Evolutionary conservation across 2,888 invertebrate species (phyloP).

Genomic region (Aplocera efformata): DNA sequence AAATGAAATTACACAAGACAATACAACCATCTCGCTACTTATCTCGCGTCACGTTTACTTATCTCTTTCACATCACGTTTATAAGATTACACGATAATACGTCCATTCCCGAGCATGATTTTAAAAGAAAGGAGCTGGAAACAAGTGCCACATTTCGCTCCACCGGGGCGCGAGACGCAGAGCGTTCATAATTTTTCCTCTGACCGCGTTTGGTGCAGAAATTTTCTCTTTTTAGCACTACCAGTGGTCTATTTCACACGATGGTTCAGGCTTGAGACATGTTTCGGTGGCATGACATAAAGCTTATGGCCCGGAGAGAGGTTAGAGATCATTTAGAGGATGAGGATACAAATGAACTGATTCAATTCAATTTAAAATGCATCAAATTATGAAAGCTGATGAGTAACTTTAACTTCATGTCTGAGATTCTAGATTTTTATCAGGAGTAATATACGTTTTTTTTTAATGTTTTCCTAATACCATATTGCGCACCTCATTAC

Average conservation of each 20-base stretch:
- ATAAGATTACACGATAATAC: conserved; percentile 15
- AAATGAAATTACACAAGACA: conserved; percentile 10
- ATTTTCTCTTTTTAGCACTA: conserved; percentile 18
- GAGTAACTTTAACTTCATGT: too few species aligned
- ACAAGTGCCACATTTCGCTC: conserved; percentile 22
- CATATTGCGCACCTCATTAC: too few species aligned
- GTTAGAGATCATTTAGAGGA: too few species aligned
- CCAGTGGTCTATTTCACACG: conserved; percentile 2
- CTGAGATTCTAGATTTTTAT: too few species aligned
- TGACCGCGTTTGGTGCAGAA: conserved; percentile 26
- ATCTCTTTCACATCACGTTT: conserved; percentile 17
- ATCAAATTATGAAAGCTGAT: too few species aligned
- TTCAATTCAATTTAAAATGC: too few species aligned
- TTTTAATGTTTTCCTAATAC: too few species aligned
- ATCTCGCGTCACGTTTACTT: conserved; percentile 13
- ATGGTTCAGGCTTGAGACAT: conserved; percentile 1
- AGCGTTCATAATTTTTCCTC: conserved; percentile 29
- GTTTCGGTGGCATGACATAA: not conserved
- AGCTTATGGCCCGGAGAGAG: not conserved
- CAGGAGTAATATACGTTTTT: too few species aligned
- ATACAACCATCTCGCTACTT: conserved; percentile 8
- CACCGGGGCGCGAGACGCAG: conserved; percentile 20
- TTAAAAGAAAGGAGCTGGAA: conserved; percentile 17
- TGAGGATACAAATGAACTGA: too few species aligned
- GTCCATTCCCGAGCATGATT: conserved; percentile 9